Percentiles rank a stretch among this genome's conserved stretches.
These are phyloP conservation scores for Platycnemis pennipes DNA, from an alignment of 2,888 invertebrate genomes.

Conservation along the genomic window DNA sequence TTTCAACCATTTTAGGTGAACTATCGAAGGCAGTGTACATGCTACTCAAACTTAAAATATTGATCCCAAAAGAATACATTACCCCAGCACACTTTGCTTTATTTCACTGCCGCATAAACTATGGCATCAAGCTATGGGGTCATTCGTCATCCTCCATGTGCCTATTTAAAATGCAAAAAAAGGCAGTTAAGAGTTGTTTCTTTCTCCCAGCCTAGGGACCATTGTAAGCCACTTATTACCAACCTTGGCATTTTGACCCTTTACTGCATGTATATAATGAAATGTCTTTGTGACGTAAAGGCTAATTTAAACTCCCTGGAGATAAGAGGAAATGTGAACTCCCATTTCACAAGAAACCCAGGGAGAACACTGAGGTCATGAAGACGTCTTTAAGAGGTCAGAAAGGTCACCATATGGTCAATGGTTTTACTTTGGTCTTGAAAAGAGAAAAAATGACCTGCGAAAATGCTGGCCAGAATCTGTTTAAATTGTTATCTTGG, in stretches of 20 bases:
- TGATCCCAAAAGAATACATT: too few relatives aligned
- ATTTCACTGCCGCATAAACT: not conserved
- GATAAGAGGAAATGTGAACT: not conserved
- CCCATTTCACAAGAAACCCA: not conserved
- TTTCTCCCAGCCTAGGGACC: not conserved
- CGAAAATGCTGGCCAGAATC: too few relatives aligned
- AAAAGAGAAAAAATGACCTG: too few relatives aligned
- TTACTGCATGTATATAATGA: not conserved
- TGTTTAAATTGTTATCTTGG: too few relatives aligned
- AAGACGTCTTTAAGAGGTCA: too few relatives aligned
- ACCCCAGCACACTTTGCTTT: not conserved
- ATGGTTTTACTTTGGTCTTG: too few relatives aligned
- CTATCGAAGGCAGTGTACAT: too few relatives aligned
- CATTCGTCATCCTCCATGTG: not conserved
- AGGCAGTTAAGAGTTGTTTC: not conserved
- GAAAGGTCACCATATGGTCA: too few relatives aligned
- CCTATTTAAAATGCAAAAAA: not conserved
- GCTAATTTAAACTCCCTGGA: not conserved
- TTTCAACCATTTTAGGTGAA: too few relatives aligned
- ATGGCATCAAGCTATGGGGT: not conserved
- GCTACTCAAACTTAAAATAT: too few relatives aligned
- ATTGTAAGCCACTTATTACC: not conserved
- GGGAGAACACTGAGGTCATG: too few relatives aligned
- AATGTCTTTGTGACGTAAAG: not conserved
- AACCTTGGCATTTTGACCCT: not conserved